phyloP scores from a whole-genome alignment of 2,888 invertebrate genomes.

The Lutraria lutraria region DNA sequence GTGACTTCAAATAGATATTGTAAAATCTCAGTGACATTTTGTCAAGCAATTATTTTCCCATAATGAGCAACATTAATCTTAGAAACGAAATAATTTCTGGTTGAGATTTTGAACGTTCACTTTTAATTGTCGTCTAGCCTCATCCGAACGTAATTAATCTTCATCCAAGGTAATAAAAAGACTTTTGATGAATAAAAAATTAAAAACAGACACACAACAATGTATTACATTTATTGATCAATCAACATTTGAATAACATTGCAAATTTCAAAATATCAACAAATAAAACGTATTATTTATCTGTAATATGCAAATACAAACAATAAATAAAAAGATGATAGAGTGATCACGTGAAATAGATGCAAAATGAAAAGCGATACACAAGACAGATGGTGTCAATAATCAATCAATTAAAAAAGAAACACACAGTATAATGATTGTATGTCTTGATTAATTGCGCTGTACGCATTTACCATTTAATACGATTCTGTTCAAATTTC shows the following conservation, averaged over 20 bases:
- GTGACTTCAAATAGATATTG: no score
- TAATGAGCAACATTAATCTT: no score
- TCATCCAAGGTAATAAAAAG: no score
- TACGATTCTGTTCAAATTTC: no score
- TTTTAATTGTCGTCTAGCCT: background rate
- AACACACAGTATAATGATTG: no score
- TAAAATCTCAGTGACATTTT: no score
- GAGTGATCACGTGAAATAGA: background rate
- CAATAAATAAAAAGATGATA: slow-evolving; percentile 9
- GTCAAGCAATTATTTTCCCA: no score
- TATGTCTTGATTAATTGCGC: no score
- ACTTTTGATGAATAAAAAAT: background rate
- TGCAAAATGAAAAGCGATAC: background rate
- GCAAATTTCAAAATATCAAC: background rate
- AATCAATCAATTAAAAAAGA: no score
- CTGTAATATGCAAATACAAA: background rate
- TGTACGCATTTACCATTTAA: no score
- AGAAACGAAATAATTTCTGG: no score
- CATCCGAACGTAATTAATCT: background rate
- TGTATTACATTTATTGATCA: background rate
- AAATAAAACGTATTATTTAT: background rate
- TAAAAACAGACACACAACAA: background rate
- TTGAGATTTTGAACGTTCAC: background rate
- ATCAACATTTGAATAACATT: background rate
- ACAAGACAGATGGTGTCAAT: background rate